These are phyloP conservation scores for Drosophila diplacantha DNA, from an alignment of 2,888 invertebrate species.

Conservation along the genomic window DNA sequence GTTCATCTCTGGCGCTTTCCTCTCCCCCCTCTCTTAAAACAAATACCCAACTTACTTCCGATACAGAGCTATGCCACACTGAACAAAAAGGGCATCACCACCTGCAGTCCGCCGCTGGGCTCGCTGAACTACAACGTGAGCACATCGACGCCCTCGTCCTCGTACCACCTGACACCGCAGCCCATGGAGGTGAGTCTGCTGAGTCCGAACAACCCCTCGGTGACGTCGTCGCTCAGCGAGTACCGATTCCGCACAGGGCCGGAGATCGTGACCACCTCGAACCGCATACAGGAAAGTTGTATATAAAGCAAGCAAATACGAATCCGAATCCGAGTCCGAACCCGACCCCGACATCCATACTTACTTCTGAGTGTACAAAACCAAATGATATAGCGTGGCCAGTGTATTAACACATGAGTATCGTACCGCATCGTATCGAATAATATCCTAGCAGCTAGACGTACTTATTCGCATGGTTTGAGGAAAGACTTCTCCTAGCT, in stretches of 20 bases:
- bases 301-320: slow-evolving; percentile 81
- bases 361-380: slow-evolving; percentile 55
- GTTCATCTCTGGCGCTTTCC: slow-evolving; percentile 17
- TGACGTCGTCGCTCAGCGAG: slow-evolving; percentile 87
- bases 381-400: slow-evolving; percentile 27
- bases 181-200: slow-evolving; percentile 78
- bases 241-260: slow-evolving; percentile 90
- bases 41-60: background rate
- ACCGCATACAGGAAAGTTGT: slow-evolving; percentile 93
- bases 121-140: slow-evolving; percentile 65
- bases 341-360: slow-evolving; percentile 20
- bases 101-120: slow-evolving; percentile 77
- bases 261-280: slow-evolving; percentile 91
- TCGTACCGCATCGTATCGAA: slow-evolving; percentile 45
- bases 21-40: slow-evolving; percentile 4
- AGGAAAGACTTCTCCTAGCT: slow-evolving; percentile 68
- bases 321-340: slow-evolving; percentile 1
- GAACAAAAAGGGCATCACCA: slow-evolving; percentile 82
- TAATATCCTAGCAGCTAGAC: slow-evolving; percentile 59
- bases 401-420: slow-evolving; percentile 55
- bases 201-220: slow-evolving; percentile 79
- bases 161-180: slow-evolving; percentile 77
- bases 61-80: slow-evolving; percentile 89
- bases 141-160: slow-evolving; percentile 72
- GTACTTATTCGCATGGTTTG: slow-evolving; percentile 67